A percentile compares a stretch with the other conserved stretches of the same genome.
phyloP scores from a whole-genome alignment of 2,113 vertebrate genomes.

The Brachypodius melanocephalos region DNA sequence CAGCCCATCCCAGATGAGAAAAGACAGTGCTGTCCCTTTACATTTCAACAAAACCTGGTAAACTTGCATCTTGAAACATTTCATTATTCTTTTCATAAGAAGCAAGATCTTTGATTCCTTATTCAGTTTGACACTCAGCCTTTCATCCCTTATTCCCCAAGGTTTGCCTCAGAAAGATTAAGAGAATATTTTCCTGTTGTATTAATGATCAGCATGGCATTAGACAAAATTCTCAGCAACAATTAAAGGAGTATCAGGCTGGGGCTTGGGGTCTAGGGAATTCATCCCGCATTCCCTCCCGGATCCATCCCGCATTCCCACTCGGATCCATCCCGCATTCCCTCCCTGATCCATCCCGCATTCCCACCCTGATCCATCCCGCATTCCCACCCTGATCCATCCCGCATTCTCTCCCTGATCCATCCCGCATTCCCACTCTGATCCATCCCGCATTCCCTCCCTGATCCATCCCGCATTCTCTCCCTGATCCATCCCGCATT shows the following conservation, averaged over 20 bases:
- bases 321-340: no score
- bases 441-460: accelerated
- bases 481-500: accelerated
- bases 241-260: background rate
- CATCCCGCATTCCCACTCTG: accelerated
- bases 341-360: background rate
- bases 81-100: background rate
- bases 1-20: background rate
- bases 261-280: background rate
- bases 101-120: background rate
- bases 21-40: background rate
- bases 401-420: accelerated
- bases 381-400: accelerated
- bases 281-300: background rate
- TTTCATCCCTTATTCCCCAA: background rate
- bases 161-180: background rate
- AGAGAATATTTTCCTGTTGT: background rate
- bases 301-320: background rate
- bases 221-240: background rate
- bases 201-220: background rate
- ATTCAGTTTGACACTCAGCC: background rate
- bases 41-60: background rate
- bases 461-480: accelerated
- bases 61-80: background rate
- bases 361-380: accelerated